These are phyloP conservation scores for Orthosia cruda DNA, from an alignment of 2,888 invertebrate species.

Conservation along the genomic window DNA sequence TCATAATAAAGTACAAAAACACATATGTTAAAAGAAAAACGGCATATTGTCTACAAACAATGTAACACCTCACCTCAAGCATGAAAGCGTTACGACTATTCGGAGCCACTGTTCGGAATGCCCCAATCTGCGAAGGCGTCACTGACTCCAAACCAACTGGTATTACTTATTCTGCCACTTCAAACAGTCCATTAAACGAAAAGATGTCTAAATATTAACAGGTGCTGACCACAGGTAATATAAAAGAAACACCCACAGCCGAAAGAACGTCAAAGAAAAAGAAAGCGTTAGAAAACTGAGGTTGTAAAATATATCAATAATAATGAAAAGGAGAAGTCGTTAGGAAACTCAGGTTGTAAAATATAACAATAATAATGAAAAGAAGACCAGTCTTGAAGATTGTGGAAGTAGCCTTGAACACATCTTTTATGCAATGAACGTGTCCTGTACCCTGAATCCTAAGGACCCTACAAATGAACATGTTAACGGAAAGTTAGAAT, in stretches of 20 bases:
- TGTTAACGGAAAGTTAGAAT: constrained; percentile 37
- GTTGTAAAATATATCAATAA: constrained; percentile 38
- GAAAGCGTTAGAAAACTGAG: constrained; percentile 18
- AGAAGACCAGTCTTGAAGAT: constrained; percentile 22
- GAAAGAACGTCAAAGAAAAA: constrained; percentile 26
- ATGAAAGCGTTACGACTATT: constrained; percentile 21
- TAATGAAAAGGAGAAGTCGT: constrained; percentile 40
- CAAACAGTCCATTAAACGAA: constrained; percentile 71
- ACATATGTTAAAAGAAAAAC: too few relatives aligned
- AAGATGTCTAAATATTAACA: constrained; percentile 68
- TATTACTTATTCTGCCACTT: constrained; percentile 77
- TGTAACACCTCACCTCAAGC: too few relatives aligned
- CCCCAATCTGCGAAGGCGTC: constrained; percentile 26
- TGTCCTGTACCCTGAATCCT: constrained; percentile 11
- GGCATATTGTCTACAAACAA: too few relatives aligned
- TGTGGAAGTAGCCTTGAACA: constrained; percentile 25
- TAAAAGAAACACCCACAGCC: constrained; percentile 10
- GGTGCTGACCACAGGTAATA: constrained; percentile 14
- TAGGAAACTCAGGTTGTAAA: too few relatives aligned
- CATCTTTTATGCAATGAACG: constrained; percentile 46
- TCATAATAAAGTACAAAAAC: too few relatives aligned
- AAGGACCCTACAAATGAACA: constrained; percentile 18
- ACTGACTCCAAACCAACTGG: constrained; percentile 39
- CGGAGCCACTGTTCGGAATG: background rate
- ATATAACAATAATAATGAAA: constrained; percentile 41